Base-by-base conservation (phyloP, 2,113 vertebrate genomes). In the Talpa occidentalis region DNA sequence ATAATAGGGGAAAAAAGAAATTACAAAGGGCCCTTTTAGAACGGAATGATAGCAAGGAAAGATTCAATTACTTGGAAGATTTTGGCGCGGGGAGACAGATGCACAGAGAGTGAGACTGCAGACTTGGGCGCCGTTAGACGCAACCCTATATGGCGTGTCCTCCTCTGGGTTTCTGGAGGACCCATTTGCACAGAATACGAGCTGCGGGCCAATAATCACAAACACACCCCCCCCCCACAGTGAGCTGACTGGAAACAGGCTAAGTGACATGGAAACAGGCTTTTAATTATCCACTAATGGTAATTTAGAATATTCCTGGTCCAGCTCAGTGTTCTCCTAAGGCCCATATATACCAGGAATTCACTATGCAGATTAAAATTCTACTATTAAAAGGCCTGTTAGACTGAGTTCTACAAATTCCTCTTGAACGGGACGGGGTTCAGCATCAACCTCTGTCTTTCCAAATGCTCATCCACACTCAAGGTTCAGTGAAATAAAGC, bases 21-120 rank as follows among this genome's bases (percentile, higher is more conserved):
- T 97, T 94, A 92, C 87, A 97, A 94, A 26, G 96, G 91, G n/a
- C 19, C 89, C 95, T 95, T 97, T 91, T 76, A 86, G 97, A 98
- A 91, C 96, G 96, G 94, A 97, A 49, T 97, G 93, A 95, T 54
- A 97, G 97, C 97, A 96, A 96, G 72, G 72, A 98, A 98, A 97
- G 94, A 98, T 97, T 98, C 97, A 98, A 97, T 98, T 98, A 98
- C 97, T 95, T 91, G 78, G 86, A 94, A 97, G 88, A 93, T 96
- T 96, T 97, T 91, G 89, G 90, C 52, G 47, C 90, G 88, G 82
- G 62, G 96, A 94, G 95, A 97, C 0, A 85, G 86, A 98, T 95
- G 95, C 32, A 95, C 79, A 97, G 97, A 97, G 97, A 97, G 97
- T 70, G 22, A 98, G 86, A 97, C 90, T 2, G 78, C 77, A 95